These are phyloP conservation scores for Empis stercorea DNA, from an alignment of 2,888 invertebrate genomes.

Conservation along the genomic window DNA sequence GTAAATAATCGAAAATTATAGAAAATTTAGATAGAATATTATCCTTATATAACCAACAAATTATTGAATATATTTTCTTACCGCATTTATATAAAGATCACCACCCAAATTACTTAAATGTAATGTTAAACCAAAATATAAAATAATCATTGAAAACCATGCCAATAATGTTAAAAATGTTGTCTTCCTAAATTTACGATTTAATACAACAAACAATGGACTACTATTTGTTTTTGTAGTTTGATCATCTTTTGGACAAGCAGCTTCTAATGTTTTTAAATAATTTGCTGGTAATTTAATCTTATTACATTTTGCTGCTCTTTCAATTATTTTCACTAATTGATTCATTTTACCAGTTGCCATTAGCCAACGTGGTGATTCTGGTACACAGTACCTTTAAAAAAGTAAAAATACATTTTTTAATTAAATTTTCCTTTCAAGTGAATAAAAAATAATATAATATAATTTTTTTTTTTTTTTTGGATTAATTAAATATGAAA, in stretches of 20 bases:
- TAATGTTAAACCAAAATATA: constrained; percentile 65
- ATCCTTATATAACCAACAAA: no score
- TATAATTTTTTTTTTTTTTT: background rate
- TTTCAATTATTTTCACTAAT: constrained; percentile 48
- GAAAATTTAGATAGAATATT: no score
- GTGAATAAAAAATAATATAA: background rate
- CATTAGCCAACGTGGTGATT: constrained; percentile 66
- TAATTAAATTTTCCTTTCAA: background rate
- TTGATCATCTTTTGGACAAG: constrained; percentile 13
- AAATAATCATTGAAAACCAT: constrained; percentile 63
- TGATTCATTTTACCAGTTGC: constrained; percentile 56
- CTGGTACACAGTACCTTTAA: constrained; percentile 57
- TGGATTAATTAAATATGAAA: background rate
- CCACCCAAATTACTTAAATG: constrained; percentile 63
- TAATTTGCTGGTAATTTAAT: constrained; percentile 49
- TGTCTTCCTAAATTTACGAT: constrained; percentile 48
- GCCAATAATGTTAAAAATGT: constrained; percentile 54
- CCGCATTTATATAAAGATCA: constrained; percentile 56
- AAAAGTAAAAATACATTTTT: constrained; percentile 16
- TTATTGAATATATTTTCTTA: constrained; percentile 26
- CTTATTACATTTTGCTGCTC: constrained; percentile 52
- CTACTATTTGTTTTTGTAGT: constrained; percentile 25
- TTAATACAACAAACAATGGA: constrained; percentile 52
- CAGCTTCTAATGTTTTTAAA: constrained; percentile 45
- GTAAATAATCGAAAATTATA: constrained; percentile 1